phyloP scores from a whole-genome alignment of 2,888 invertebrate genomes.

The Cetonia aurata region DNA sequence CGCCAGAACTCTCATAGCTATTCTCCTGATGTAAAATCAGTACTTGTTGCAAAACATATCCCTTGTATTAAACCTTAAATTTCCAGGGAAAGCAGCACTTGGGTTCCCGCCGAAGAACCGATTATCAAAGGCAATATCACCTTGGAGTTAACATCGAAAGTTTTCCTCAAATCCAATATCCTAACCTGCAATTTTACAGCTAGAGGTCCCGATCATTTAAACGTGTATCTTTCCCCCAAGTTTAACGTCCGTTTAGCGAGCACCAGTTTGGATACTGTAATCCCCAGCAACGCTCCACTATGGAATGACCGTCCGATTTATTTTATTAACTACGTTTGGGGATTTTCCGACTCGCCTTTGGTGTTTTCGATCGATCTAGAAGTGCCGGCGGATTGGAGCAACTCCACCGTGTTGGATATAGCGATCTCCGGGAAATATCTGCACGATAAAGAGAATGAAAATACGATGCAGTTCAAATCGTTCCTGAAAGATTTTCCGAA shows the following conservation, averaged over 20 bases:
- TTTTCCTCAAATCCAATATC: neutral
- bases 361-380: conserved; percentile 59
- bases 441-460: conserved; percentile 64
- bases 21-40: no score
- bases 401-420: conserved; percentile 61
- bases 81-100: conserved; percentile 34
- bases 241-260: conserved; percentile 67
- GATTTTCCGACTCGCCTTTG: conserved; percentile 55
- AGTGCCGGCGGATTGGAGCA: conserved; percentile 55
- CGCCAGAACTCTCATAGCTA: no score
- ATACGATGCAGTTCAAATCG: conserved; percentile 50
- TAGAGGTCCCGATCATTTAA: conserved; percentile 75
- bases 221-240: conserved; percentile 72
- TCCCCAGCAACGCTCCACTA: conserved; percentile 47
- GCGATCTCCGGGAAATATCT: conserved; percentile 66
- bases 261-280: conserved; percentile 69
- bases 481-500: conserved; percentile 37
- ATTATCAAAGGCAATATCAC: conserved; percentile 10
- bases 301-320: conserved; percentile 59
- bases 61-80: neutral
- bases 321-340: conserved; percentile 57
- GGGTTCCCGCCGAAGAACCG: conserved; percentile 39
- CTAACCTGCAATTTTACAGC: conserved; percentile 23
- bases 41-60: neutral
- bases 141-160: conserved; percentile 27